Evolutionary conservation across 2,797 vertebrate species (phyloP).

Genomic region (Halcyon leucocephala): DNA sequence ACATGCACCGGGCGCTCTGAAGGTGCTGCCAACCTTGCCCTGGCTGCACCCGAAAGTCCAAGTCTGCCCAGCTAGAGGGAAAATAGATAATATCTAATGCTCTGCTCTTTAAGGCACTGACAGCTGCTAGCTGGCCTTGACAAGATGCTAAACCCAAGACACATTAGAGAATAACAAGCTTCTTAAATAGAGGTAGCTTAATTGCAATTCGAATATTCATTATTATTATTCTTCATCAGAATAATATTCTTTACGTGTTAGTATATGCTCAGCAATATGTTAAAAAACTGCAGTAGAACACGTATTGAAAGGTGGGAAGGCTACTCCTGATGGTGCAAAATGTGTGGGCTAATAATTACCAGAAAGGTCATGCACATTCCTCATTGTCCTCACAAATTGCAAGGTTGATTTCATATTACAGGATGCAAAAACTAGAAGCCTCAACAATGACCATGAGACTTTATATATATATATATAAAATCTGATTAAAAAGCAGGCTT

Average conservation of each 20-base stretch:
- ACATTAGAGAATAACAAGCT: background rate
- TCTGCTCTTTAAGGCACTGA: background rate
- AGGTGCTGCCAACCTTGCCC: background rate
- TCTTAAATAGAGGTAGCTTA: background rate
- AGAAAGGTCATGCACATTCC: background rate
- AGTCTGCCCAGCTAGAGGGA: background rate
- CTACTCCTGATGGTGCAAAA: background rate
- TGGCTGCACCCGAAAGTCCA: background rate
- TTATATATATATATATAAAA: background rate
- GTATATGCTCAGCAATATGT: background rate
- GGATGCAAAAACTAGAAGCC: background rate
- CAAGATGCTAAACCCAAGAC: background rate
- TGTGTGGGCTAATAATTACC: background rate
- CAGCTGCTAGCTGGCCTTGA: background rate
- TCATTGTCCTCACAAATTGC: background rate
- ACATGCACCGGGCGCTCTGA: rapidly evolving
- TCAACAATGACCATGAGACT: background rate
- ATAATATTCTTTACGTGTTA: background rate
- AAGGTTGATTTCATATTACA: background rate
- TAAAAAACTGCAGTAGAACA: background rate
- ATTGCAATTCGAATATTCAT: background rate
- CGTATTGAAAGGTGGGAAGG: background rate
- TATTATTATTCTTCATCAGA: background rate
- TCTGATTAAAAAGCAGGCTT: background rate
- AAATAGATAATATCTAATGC: background rate